Evolutionary conservation across 2,888 invertebrate species (phyloP), one percentile per base, ranked within the genome.

Genomic region (Andrena minutula): DNA sequence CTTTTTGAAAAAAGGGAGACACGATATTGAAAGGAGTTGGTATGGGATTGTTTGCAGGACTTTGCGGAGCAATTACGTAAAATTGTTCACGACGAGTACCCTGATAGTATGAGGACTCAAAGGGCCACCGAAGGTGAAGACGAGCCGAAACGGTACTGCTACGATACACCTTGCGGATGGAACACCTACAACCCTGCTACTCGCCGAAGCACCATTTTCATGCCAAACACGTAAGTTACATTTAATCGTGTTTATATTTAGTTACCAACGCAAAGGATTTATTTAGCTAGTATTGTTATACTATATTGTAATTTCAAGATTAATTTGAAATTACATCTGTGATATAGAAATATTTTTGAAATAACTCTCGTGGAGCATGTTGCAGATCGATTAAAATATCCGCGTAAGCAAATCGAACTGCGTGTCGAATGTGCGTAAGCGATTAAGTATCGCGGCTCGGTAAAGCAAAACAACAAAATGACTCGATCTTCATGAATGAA

Each of bases 91-190:
- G 87, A 89, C 20, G 69, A 73, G 30, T 81, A 79, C 6, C 78
- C 77, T 0, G 88, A 86, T 30, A 88, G 85, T 35, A 56, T 88
- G 16, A 89, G 91, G 32, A 86, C 82, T 47, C 79, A 86, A 41
- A 88, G 89, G 6, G 87, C 85, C 4, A 86, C 87, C n/a, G 87
- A 90, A 28, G 80, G 82, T 10, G 84, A 74, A 56, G 83, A 85
- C 16, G 76, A 4, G 6, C 58, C 83, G 32, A 78, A 70, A n/a
- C 77, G 91, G 10, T 82, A 80, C 58, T 95, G 94, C 83, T 90
- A 92, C 63, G 90, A 86, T 35, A 93, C 94, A 56, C 95, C 96
- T 2, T 96, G 96, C 86, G 96, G 96, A 60, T 96, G 96, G 96
- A 95, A 95, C 35, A 95, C 96, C 1, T 96, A 96, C 89, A 92